Conservation (phyloP, 2,888 invertebrate genomes). For the Cerceris ruficornis region DNA sequence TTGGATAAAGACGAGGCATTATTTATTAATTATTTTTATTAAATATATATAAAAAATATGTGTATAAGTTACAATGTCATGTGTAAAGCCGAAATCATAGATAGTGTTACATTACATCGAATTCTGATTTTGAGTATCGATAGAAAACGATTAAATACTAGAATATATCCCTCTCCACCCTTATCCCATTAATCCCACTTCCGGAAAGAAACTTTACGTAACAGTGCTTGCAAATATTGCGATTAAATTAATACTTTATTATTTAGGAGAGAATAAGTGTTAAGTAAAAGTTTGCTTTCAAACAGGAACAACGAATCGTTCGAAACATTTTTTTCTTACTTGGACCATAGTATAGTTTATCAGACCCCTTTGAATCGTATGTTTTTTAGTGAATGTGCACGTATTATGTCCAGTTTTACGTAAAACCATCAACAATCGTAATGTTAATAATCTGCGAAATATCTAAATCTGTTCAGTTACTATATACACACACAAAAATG, state of each 20-base stretch:
- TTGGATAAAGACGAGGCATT: conserved; percentile 9
- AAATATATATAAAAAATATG: conserved; percentile 82
- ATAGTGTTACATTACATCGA: conserved; percentile 61
- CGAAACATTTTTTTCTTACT: conserved; percentile 39
- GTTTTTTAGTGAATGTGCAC: conserved; percentile 27
- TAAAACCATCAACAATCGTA: conserved; percentile 16
- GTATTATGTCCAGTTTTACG: conserved; percentile 15
- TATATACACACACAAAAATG: conserved; percentile 51
- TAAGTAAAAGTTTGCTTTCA: conserved; percentile 20
- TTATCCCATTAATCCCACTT: conserved; percentile 5
- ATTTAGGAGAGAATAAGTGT: conserved; percentile 27
- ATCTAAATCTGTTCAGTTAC: conserved; percentile 48
- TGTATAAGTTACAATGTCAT: conserved; percentile 80
- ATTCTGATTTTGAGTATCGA: conserved; percentile 40
- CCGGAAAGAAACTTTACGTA: conserved; percentile 11
- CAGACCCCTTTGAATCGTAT: conserved; percentile 28
- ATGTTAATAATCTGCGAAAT: conserved; percentile 42
- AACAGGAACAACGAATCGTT: conserved; percentile 44
- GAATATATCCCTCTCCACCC: conserved; percentile 6
- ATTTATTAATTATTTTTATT: conserved; percentile 76
- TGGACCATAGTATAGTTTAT: conserved; percentile 46
- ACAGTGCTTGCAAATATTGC: conserved; percentile 11
- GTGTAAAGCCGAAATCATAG: conserved; percentile 77
- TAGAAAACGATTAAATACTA: conserved; percentile 52
- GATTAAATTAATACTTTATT: conserved; percentile 28